phyloP scores from a whole-genome alignment of 2,113 vertebrate genomes.

The Symphodus melops region DNA sequence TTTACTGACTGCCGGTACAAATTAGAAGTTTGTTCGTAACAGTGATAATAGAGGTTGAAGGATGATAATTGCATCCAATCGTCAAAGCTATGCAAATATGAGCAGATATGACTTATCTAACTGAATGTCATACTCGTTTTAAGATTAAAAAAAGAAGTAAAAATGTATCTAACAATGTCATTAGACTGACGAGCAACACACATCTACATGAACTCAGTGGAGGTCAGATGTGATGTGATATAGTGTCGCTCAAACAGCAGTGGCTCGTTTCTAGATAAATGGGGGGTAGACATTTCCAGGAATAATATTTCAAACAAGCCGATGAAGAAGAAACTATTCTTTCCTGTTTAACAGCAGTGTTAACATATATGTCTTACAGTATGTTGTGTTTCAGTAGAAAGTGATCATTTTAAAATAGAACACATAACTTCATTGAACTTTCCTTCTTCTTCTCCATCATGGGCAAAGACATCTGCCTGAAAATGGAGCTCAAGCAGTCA shows the following conservation, averaged over 20 bases:
- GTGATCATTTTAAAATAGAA: neutral
- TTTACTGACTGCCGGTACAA: too few species aligned
- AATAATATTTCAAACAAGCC: neutral
- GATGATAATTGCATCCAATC: too few species aligned
- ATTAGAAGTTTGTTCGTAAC: too few species aligned
- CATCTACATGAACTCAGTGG: neutral
- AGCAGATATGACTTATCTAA: too few species aligned
- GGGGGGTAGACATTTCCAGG: neutral
- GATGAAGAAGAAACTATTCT: neutral
- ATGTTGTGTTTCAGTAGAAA: neutral
- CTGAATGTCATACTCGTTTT: too few species aligned
- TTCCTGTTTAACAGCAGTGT: neutral
- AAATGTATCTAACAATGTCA: too few species aligned
- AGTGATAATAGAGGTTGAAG: too few species aligned
- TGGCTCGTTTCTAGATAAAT: neutral
- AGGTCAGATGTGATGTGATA: neutral
- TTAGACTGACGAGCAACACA: too few species aligned
- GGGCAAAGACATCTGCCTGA: neutral
- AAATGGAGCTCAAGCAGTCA: neutral
- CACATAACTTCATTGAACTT: too few species aligned
- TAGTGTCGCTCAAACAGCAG: neutral
- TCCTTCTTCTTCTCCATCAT: neutral
- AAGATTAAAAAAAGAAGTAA: too few species aligned
- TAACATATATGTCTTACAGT: rapidly evolving
- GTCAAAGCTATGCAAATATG: too few species aligned